These are phyloP conservation scores for Conus canariensis DNA, from an alignment of 2,888 invertebrate species.

Conservation along the genomic window DNA sequence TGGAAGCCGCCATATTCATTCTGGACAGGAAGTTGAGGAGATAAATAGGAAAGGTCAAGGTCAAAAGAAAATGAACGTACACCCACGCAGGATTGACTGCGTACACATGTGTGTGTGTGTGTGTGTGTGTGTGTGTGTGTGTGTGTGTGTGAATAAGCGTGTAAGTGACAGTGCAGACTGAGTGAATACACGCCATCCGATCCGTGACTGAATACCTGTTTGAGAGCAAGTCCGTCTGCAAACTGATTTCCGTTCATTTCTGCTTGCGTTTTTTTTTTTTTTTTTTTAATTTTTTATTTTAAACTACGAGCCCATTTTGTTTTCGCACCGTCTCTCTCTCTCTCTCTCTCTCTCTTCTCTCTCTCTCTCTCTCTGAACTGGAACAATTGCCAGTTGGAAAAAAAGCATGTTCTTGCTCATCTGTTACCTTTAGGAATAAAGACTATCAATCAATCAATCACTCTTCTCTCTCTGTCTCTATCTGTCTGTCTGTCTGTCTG, in stretches of 20 bases:
- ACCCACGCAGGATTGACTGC: neutral
- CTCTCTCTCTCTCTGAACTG: no score
- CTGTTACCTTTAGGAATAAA: no score
- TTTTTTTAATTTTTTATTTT: neutral
- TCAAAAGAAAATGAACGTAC: neutral
- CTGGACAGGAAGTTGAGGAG: neutral
- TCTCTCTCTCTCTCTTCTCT: no score
- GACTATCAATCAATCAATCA: no score
- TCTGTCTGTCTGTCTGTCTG: no score
- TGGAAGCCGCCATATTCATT: neutral
- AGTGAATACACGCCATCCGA: no score
- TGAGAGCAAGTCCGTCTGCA: neutral
- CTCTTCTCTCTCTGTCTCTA: no score
- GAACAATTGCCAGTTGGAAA: no score
- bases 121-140: conserved; percentile 12
- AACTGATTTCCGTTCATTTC: neutral
- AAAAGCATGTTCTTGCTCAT: no score
- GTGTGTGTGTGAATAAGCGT: neutral
- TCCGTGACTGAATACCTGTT: neutral
- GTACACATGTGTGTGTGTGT: neutral
- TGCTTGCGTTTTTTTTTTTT: neutral
- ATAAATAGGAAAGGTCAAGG: neutral
- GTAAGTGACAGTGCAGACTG: neutral
- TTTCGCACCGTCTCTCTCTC: no score
- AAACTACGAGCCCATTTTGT: no score